Conservation (phyloP, 2,888 invertebrate genomes). For the Limnephilus rhombicus region DNA sequence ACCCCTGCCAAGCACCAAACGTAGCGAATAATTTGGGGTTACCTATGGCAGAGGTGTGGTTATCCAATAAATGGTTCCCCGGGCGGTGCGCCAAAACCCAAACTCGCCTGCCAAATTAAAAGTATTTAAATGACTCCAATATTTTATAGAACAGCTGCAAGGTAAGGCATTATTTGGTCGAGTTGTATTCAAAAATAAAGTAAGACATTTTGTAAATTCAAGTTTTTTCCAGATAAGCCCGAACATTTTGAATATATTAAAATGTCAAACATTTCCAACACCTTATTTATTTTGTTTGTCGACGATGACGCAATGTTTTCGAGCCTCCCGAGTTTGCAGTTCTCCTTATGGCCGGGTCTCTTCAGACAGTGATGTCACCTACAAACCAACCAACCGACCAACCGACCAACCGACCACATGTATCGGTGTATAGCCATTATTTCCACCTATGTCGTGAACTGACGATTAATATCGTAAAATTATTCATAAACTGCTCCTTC, state of each 20-base stretch:
- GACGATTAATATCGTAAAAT: not conserved
- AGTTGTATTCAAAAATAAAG: not conserved
- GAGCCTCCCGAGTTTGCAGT: not conserved
- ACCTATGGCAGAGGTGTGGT: no score
- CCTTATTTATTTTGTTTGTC: not conserved
- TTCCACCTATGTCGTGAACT: not conserved
- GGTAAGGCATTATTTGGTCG: not conserved
- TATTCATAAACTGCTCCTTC: not conserved
- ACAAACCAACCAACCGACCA: not conserved
- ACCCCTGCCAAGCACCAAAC: no score
- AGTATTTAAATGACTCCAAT: no score
- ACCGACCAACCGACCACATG: not conserved
- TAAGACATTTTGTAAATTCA: not conserved
- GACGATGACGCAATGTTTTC: not conserved
- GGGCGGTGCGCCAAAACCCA: no score
- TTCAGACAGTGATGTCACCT: slow-evolving; percentile 4
- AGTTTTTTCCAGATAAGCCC: not conserved
- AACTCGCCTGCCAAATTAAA: no score
- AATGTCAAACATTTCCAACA: not conserved
- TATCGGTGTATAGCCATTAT: not conserved
- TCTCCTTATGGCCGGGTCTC: not conserved
- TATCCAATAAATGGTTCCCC: no score
- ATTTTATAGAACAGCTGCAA: no score
- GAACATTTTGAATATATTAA: not conserved
- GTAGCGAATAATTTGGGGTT: no score